Base-by-base conservation (phyloP, 1,140 invertebrate species). In the Neodiprion pinetum region DNA sequence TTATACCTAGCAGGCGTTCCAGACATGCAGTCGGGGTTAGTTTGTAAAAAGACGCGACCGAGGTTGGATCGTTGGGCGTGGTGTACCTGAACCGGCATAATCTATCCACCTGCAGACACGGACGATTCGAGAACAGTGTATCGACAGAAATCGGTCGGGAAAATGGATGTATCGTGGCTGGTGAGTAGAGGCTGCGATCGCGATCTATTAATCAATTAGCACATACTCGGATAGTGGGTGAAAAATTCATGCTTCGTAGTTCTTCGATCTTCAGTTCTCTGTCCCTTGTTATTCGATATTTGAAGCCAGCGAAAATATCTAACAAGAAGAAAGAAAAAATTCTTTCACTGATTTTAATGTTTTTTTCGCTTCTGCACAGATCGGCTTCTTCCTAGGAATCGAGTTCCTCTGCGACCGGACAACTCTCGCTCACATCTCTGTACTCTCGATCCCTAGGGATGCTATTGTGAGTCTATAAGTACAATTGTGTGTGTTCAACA, bases 41-140 rank as follows among this genome's bases (percentile, higher is more conserved):
- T 69, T 21, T 69, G 67, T 7, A 69, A 69, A 69, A 69, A 69
- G 67, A 69, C 67, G 40, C 67, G 67, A 23, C 21, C 14, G 40
- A 47, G 40, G 23, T 21, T 61, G 53, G 53, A 61, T 61, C 14
- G 67, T 11, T 17, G 14, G 11, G 21, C 14, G 67, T 47, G 17
- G 21, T 47, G n/a, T 17, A 40, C 28, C 28, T 40, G 28, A 40
- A 40, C 28, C 28, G 28, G 28, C 28, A 40, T 40, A 40, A 40
- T 40, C 28, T 5, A 40, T 40, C 28, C 28, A 40, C 28, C 28
- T 40, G 28, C 28, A 40, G 28, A 40, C 28, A 5, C 28, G 28
- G 28, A 40, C 28, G 5, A 5, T 3, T 61, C 5, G 53, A 61
- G 53, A 61, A 7, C 3, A 9, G 8, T 12, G n/a, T 1, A 61